These are phyloP conservation scores for Netelia virgata DNA, from an alignment of 2,888 invertebrate species.

Conservation along the genomic window DNA sequence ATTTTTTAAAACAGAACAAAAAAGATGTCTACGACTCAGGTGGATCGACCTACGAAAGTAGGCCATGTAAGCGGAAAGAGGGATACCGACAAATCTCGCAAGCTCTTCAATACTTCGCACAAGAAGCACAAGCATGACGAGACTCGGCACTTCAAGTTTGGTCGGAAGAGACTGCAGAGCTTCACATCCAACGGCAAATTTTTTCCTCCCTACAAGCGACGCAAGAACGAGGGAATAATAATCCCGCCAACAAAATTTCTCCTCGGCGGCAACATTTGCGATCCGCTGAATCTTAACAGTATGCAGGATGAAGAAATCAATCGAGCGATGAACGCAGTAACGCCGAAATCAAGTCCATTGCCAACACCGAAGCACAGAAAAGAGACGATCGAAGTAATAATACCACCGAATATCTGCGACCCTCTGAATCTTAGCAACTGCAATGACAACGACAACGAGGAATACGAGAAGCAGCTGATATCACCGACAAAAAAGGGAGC, in stretches of 20 bases:
- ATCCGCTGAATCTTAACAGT: constrained; percentile 97
- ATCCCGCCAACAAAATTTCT: constrained; percentile 97
- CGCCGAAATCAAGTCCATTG: constrained; percentile 96
- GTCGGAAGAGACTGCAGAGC: constrained; percentile 89
- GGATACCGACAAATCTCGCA: constrained; percentile 80
- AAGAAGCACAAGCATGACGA: constrained; percentile 84
- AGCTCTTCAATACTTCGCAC: constrained; percentile 77
- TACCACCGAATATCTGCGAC: constrained; percentile 96
- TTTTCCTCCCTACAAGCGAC: constrained; percentile 90
- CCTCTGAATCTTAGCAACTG: constrained; percentile 92
- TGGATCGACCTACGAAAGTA: constrained; percentile 84
- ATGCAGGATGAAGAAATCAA: constrained; percentile 93
- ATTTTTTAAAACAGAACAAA: not conserved
- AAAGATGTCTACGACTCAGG: constrained; percentile 85
- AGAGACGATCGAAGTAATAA: constrained; percentile 94
- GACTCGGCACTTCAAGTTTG: constrained; percentile 82
- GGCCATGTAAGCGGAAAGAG: constrained; percentile 77
- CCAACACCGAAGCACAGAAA: constrained; percentile 93
- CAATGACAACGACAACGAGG: constrained; percentile 91
- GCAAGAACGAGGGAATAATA: constrained; percentile 90
- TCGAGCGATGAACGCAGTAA: constrained; percentile 94
- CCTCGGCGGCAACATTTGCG: constrained; percentile 97
- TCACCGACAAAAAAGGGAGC: constrained; percentile 88
- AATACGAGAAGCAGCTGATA: constrained; percentile 92
- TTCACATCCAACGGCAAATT: constrained; percentile 90